A percentile compares a stretch with the other conserved stretches of the same genome.
phyloP scores from a whole-genome alignment of 2,113 vertebrate species.

The Mionectes macconnelli region DNA sequence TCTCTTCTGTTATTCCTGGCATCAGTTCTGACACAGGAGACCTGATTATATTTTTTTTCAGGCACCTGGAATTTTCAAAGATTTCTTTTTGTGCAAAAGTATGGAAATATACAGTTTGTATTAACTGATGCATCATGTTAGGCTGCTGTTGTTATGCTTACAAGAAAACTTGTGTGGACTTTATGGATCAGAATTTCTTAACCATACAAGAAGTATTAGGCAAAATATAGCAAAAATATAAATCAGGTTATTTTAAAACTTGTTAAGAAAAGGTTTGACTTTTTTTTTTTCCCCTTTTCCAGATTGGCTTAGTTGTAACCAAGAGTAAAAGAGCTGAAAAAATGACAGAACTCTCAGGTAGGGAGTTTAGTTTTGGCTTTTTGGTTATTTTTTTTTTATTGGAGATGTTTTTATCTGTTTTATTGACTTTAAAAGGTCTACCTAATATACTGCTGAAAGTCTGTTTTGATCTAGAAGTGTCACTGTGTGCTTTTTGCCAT shows the following conservation, averaged over 20 bases:
- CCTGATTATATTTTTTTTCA: neutral
- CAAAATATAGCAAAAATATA: neutral
- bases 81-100: neutral
- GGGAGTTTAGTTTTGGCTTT: neutral
- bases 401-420: neutral
- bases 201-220: neutral
- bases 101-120: neutral
- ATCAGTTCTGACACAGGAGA: neutral
- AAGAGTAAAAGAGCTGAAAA: slow-evolving; percentile 97
- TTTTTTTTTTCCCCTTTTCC: neutral
- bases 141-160: neutral
- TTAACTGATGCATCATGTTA: neutral
- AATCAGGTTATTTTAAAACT: neutral
- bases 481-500: accelerated
- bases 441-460: neutral
- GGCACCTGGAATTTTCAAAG: neutral
- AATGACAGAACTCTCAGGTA: slow-evolving; percentile 95
- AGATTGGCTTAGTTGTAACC: slow-evolving; percentile 94
- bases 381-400: neutral
- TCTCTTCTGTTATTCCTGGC: neutral
- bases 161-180: neutral
- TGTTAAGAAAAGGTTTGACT: neutral
- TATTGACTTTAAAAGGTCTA: neutral
- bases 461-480: neutral
- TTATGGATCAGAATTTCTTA: neutral